A percentile compares a stretch with the other conserved stretches of the same genome.
phyloP scores from a whole-genome alignment of 2,888 invertebrate genomes.

The Pyrocoelia pectoralis region DNA sequence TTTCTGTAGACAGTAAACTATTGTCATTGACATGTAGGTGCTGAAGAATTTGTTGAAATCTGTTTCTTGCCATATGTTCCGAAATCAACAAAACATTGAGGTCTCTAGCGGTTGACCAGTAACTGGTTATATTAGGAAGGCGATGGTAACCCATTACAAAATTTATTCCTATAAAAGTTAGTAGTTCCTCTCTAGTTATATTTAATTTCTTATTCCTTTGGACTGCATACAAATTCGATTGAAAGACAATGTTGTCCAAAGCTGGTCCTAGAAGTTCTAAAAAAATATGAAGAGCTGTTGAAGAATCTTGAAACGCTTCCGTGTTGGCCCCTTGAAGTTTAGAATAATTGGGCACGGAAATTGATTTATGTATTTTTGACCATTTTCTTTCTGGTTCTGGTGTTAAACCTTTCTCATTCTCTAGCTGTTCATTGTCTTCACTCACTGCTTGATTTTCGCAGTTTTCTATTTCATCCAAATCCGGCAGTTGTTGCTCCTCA shows the following conservation, averaged over 20 bases:
- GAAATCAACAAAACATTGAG: neutral
- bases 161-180: slow-evolving; percentile 14
- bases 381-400: neutral
- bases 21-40: slow-evolving; percentile 1
- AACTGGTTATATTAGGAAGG: neutral
- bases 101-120: neutral
- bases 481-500: neutral
- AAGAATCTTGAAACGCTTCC: slow-evolving; percentile 1
- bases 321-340: neutral
- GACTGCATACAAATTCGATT: slow-evolving; percentile 2
- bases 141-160: slow-evolving; percentile 14
- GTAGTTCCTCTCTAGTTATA: neutral
- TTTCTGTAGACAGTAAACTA: neutral
- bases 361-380: neutral
- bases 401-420: neutral
- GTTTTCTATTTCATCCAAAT: neutral
- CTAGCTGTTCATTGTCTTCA: neutral
- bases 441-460: neutral
- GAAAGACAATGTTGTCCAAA: too few species aligned
- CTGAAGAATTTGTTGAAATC: neutral
- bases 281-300: slow-evolving; percentile 7
- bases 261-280: neutral
- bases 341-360: neutral
- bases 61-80: neutral
- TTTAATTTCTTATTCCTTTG: slow-evolving; percentile 1